Conservation (phyloP, 1,140 invertebrate genomes). For the Drosophila jambulina region DNA sequence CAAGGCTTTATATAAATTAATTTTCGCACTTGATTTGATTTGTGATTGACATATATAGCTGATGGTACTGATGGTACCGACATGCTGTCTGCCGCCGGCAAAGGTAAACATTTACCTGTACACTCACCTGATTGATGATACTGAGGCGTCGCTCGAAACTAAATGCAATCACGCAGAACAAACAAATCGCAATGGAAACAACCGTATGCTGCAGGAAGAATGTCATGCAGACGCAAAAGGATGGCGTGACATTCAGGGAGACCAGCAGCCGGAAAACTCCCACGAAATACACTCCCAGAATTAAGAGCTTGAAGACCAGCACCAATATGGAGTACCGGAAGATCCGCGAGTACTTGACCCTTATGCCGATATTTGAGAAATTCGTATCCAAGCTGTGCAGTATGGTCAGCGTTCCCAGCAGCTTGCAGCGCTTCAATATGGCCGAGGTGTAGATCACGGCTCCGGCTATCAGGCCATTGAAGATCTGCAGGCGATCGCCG, state of each 20-base stretch:
- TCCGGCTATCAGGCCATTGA: slow-evolving; percentile 70
- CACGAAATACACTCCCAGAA: slow-evolving; percentile 71
- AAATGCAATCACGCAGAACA: slow-evolving; percentile 77
- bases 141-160: slow-evolving; percentile 72
- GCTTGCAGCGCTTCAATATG: slow-evolving; percentile 61
- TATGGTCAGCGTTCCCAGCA: slow-evolving; percentile 64
- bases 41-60: slow-evolving; percentile 14
- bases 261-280: slow-evolving; percentile 70
- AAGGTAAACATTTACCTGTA: slow-evolving; percentile 38
- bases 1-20: slow-evolving; percentile 53
- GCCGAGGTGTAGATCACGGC: slow-evolving; percentile 67
- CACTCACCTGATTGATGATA: slow-evolving; percentile 78
- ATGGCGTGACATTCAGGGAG: slow-evolving; percentile 68
- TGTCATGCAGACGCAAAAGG: slow-evolving; percentile 75
- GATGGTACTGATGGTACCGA: background rate
- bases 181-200: slow-evolving; percentile 74
- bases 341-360: slow-evolving; percentile 71
- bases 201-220: slow-evolving; percentile 77
- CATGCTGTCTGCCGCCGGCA: slow-evolving; percentile 16
- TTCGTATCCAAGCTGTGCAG: slow-evolving; percentile 65
- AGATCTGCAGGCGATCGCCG: slow-evolving; percentile 72
- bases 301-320: slow-evolving; percentile 68
- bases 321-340: slow-evolving; percentile 68
- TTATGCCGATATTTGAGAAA: slow-evolving; percentile 61
- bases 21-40: slow-evolving; percentile 49